phyloP scores from a whole-genome alignment of 2,113 vertebrate genomes.

The Mustela lutreola region DNA sequence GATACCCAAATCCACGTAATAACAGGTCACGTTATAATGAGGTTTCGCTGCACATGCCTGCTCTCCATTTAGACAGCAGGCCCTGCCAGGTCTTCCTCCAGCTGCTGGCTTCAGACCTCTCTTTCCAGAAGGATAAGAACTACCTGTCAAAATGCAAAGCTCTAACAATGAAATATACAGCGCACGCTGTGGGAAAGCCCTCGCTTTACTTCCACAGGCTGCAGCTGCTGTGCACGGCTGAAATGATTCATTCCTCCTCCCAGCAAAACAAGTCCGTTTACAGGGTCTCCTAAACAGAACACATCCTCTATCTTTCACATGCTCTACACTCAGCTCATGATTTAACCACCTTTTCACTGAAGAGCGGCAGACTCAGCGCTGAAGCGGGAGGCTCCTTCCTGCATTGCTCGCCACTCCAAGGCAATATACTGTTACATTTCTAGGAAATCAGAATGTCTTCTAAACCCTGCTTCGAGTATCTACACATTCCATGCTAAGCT shows the following conservation, averaged over 20 bases:
- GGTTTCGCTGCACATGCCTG: constrained; percentile 66
- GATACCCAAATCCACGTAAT: constrained; percentile 82
- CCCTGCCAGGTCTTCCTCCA: constrained; percentile 78
- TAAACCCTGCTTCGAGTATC: constrained; percentile 85
- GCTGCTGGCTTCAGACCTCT: constrained; percentile 81
- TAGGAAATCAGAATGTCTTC: constrained; percentile 82
- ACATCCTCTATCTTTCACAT: constrained; percentile 84
- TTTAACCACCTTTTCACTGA: constrained; percentile 80
- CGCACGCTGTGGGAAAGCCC: constrained; percentile 86
- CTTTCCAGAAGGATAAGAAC: constrained; percentile 84
- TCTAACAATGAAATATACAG: constrained; percentile 86
- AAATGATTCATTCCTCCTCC: constrained; percentile 86
- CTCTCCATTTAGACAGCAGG: constrained; percentile 76
- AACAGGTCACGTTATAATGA: constrained; percentile 82
- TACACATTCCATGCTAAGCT: constrained; percentile 85
- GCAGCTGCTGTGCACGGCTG: constrained; percentile 86
- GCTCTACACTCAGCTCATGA: constrained; percentile 65
- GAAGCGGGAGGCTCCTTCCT: constrained; percentile 75
- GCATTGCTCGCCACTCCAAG: constrained; percentile 69
- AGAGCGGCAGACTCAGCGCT: constrained; percentile 66
- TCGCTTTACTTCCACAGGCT: constrained; percentile 83
- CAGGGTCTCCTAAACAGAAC: constrained; percentile 81
- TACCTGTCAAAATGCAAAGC: constrained; percentile 87
- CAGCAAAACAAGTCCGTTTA: constrained; percentile 83
- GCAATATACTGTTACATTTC: constrained; percentile 80